Percentiles rank a stretch among this genome's conserved stretches.
Conservation (phyloP, 2,888 invertebrate species). For the Caenorhabditis angaria region DNA sequence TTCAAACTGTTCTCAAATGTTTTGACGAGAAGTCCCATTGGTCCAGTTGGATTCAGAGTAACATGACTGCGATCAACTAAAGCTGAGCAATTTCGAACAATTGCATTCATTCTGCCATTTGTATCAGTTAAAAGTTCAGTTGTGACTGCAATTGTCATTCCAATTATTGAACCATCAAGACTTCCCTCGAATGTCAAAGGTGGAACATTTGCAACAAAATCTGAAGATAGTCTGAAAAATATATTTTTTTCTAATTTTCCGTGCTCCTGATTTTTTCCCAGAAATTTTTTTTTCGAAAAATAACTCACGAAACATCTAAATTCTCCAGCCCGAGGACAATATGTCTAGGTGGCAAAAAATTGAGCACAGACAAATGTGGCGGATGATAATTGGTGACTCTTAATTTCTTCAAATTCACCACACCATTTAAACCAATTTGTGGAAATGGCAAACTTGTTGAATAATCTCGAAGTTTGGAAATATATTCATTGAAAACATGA, state of each 20-base stretch:
- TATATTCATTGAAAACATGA: slow-evolving; percentile 68
- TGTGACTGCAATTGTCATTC: slow-evolving; percentile 64
- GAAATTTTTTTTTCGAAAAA: not conserved
- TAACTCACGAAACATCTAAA: slow-evolving; percentile 59
- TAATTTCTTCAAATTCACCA: slow-evolving; percentile 59
- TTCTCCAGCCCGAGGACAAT: slow-evolving; percentile 65
- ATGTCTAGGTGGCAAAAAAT: slow-evolving; percentile 64
- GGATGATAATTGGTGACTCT: slow-evolving; percentile 62
- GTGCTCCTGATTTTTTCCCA: too few relatives aligned
- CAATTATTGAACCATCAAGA: slow-evolving; percentile 59
- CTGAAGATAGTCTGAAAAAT: slow-evolving; percentile 23
- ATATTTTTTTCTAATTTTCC: not conserved
- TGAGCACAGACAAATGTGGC: slow-evolving; percentile 63
- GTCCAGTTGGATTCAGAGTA: slow-evolving; percentile 63
- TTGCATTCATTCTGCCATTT: slow-evolving; percentile 63
- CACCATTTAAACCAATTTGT: slow-evolving; percentile 64
- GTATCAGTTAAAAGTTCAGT: slow-evolving; percentile 55
- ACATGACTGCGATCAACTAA: slow-evolving; percentile 63
- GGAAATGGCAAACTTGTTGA: slow-evolving; percentile 58
- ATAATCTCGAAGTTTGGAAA: slow-evolving; percentile 50
- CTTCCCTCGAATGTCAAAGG: slow-evolving; percentile 49
- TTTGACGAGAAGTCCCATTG: slow-evolving; percentile 65
- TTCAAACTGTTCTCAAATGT: slow-evolving; percentile 69
- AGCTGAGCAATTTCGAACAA: slow-evolving; percentile 65
- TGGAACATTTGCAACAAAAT: slow-evolving; percentile 32